These are phyloP conservation scores for Psephotus haematonotus DNA, from an alignment of 2,113 vertebrate genomes.

Conservation along the genomic window DNA sequence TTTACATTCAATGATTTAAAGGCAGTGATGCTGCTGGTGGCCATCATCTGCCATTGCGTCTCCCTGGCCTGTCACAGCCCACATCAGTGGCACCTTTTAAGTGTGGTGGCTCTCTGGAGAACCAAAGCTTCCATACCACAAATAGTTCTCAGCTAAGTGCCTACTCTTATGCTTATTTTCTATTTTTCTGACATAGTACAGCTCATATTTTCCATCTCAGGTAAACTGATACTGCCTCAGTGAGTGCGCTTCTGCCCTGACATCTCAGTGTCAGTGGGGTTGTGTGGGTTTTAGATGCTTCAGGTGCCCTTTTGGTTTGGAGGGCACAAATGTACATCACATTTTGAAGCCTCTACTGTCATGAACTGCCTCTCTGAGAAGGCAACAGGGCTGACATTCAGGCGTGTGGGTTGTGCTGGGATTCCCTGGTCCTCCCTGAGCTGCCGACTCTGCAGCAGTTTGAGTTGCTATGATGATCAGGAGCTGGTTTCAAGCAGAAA, in stretches of 20 bases:
- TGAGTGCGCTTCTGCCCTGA: background rate
- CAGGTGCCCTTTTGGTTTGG: background rate
- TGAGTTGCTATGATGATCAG: background rate
- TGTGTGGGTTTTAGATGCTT: background rate
- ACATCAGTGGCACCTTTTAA: background rate
- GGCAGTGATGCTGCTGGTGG: background rate
- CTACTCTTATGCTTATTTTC: background rate
- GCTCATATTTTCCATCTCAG: background rate
- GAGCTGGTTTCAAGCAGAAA: background rate
- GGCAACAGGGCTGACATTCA: rapidly evolving
- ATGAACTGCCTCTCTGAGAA: background rate
- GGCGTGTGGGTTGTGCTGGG: background rate
- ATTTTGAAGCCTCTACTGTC: background rate
- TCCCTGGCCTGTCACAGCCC: background rate
- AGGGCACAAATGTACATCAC: background rate
- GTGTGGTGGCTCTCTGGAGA: background rate
- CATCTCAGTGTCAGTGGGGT: background rate
- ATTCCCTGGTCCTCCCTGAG: rapidly evolving
- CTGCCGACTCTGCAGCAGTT: background rate
- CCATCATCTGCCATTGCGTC: background rate
- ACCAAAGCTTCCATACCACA: background rate
- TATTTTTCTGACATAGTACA: background rate
- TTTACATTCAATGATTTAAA: background rate
- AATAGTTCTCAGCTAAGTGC: background rate
- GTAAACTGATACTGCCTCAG: background rate